These are phyloP conservation scores for Scophthalmus maximus DNA, from an alignment of 2,113 vertebrate species.

Conservation along the genomic window DNA sequence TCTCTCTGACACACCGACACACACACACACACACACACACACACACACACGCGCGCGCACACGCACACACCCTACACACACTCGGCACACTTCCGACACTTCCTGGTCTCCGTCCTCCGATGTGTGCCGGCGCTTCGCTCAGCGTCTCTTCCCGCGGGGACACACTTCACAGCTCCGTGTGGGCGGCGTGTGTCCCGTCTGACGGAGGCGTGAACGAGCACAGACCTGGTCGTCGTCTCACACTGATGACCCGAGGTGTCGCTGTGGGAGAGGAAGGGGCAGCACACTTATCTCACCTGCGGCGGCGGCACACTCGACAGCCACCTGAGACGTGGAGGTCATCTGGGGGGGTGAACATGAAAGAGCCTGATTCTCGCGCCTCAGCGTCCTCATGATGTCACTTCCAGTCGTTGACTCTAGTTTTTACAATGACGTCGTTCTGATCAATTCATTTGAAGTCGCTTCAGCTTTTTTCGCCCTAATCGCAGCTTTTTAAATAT, in stretches of 20 bases:
- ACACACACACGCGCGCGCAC: neutral
- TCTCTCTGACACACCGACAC: neutral
- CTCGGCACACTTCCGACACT: constrained; percentile 13
- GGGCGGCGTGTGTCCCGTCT: constrained; percentile 24
- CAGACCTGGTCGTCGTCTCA: neutral
- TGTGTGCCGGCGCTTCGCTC: neutral
- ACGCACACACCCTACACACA: neutral
- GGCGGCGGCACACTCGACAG: constrained; percentile 28
- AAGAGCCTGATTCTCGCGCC: constrained; percentile 4
- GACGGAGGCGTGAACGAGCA: neutral
- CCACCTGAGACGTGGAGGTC: neutral
- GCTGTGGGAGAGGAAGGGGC: constrained; percentile 35
- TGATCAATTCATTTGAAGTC: too few relatives aligned
- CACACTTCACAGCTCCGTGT: constrained; percentile 26
- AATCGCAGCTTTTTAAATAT: too few relatives aligned
- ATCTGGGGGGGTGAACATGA: constrained; percentile 18
- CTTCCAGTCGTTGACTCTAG: too few relatives aligned
- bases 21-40: constrained; percentile 5
- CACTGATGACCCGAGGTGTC: constrained; percentile 3
- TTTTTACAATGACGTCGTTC: too few relatives aligned
- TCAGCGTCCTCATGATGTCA: too few relatives aligned
- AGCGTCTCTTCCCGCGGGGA: constrained; percentile 31
- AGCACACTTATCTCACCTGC: constrained; percentile 67
- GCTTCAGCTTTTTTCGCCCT: too few relatives aligned
- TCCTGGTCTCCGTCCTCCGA: neutral